A percentile compares a stretch with the other conserved stretches of the same genome.
Conservation (phyloP, 1,140 invertebrate species). For the Ceratosolen fusciceps region DNA sequence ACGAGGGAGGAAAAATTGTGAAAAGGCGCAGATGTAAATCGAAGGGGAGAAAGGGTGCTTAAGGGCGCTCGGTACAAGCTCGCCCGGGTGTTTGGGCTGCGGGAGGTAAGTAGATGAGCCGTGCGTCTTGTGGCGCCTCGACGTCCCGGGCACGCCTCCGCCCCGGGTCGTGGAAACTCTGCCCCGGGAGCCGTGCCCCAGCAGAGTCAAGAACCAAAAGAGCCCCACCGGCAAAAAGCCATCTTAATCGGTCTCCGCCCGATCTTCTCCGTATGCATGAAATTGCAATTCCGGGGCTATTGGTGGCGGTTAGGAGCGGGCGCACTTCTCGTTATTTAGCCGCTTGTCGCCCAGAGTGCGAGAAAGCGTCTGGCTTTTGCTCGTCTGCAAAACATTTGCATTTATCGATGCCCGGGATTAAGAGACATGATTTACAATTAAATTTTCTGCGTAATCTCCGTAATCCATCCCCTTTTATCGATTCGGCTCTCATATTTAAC, state of each 20-base stretch:
- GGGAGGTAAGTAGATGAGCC: not conserved
- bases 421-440: no score
- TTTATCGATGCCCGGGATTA: no score
- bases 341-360: not conserved
- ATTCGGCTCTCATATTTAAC: no score
- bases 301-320: no score
- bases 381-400: not conserved
- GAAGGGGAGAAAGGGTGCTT: no score
- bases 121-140: slow-evolving; percentile 6
- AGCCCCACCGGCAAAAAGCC: not conserved
- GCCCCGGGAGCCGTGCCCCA: not conserved
- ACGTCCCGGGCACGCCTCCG: slow-evolving; percentile 11
- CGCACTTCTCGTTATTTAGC: not conserved
- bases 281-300: not conserved
- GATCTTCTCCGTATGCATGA: not conserved
- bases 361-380: not conserved
- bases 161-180: not conserved
- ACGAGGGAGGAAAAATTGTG: no score
- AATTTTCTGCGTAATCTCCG: no score
- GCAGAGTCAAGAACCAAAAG: not conserved
- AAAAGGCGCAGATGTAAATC: no score
- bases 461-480: no score
- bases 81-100: not conserved
- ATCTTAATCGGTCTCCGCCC: not conserved
- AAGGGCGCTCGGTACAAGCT: not conserved